These are phyloP conservation scores for Chionis minor DNA, from an alignment of 2,113 vertebrate genomes.

Conservation along the genomic window DNA sequence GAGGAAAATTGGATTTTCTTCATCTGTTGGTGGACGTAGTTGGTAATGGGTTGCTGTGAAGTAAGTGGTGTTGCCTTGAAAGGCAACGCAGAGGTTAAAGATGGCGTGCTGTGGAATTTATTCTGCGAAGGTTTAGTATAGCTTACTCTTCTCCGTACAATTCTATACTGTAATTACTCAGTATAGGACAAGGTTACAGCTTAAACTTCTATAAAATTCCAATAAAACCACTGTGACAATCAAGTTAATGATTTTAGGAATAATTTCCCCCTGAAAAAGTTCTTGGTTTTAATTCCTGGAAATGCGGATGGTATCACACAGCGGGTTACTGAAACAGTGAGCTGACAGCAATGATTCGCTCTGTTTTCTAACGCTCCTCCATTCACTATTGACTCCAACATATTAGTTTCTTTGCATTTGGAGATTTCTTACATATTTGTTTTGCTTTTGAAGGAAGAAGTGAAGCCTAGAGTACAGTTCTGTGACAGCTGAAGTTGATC, in stretches of 20 bases:
- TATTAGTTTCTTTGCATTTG: neutral
- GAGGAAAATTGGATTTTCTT: neutral
- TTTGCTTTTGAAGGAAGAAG: neutral
- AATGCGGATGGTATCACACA: neutral
- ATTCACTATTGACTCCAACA: neutral
- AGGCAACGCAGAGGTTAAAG: neutral
- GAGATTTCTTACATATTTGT: neutral
- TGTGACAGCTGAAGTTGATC: neutral
- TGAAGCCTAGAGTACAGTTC: neutral
- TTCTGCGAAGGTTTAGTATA: neutral
- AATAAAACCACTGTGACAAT: neutral
- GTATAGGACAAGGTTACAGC: neutral
- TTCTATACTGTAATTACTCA: neutral
- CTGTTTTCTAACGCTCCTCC: neutral
- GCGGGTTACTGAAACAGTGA: neutral
- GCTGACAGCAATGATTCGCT: fast-evolving
- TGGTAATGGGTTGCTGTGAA: neutral
- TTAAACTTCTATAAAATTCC: neutral
- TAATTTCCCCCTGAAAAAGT: neutral
- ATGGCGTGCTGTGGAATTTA: neutral
- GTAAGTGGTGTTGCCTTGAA: neutral
- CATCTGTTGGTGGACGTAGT: neutral
- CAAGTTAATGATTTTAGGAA: neutral
- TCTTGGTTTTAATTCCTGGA: neutral
- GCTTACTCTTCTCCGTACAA: neutral